Percentiles rank a stretch among this genome's conserved stretches.
Conservation (phyloP, 2,113 vertebrate genomes). For the Illadopsis cleaveri region DNA sequence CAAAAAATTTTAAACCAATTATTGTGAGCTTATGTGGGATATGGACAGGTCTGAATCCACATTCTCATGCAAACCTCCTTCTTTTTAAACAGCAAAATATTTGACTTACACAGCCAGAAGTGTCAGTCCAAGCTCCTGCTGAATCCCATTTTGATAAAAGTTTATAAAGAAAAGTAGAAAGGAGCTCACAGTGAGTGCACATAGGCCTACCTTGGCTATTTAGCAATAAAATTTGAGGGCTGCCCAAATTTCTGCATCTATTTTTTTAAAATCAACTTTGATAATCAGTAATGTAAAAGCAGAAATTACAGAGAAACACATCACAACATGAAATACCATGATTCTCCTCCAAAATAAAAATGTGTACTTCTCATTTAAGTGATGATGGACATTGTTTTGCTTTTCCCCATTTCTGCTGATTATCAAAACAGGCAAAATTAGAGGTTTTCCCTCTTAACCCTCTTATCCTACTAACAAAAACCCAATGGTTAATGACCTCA, state of each 20-base stretch:
- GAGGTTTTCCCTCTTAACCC: neutral
- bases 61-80: neutral
- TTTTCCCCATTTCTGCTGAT: neutral
- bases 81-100: neutral
- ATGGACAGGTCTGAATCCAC: neutral
- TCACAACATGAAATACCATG: accelerated
- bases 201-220: neutral
- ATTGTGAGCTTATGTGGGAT: neutral
- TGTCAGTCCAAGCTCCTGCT: neutral
- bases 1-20: neutral
- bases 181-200: neutral
- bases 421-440: neutral
- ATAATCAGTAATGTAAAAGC: neutral
- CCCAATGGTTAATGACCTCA: neutral
- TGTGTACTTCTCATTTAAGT: neutral
- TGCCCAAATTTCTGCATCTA: neutral
- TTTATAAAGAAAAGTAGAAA: neutral
- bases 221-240: neutral
- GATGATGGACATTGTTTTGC: neutral
- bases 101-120: neutral
- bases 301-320: neutral
- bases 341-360: neutral
- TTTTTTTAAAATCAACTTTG: neutral
- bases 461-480: neutral
- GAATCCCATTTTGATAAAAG: neutral